phyloP scores from a whole-genome alignment of 2,797 vertebrate species.

The Phalanger gymnotis region DNA sequence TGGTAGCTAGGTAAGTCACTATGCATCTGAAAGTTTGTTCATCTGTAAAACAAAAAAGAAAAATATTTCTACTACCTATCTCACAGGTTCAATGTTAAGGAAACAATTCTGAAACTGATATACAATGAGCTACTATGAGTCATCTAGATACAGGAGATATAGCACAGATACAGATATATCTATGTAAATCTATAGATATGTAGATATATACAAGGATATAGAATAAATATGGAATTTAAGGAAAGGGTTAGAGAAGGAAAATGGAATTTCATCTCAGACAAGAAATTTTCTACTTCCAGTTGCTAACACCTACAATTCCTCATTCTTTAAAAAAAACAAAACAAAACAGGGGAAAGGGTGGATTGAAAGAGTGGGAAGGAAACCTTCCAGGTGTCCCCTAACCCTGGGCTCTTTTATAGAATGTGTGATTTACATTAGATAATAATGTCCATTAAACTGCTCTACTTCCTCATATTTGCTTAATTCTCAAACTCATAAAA shows the following conservation, averaged over 20 bases:
- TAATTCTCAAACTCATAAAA: neutral
- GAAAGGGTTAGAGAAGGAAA: neutral
- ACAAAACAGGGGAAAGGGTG: neutral
- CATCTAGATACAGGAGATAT: neutral
- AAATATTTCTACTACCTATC: neutral
- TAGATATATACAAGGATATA: neutral
- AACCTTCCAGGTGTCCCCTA: neutral
- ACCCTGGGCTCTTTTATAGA: neutral
- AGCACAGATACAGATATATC: neutral
- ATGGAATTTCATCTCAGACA: conserved; percentile 9
- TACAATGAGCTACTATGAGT: neutral
- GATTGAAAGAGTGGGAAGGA: neutral
- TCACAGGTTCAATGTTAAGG: neutral
- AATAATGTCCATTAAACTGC: too few relatives aligned
- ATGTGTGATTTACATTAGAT: neutral
- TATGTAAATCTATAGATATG: neutral
- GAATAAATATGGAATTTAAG: neutral
- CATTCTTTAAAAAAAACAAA: neutral
- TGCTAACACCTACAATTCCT: neutral
- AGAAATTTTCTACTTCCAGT: neutral
- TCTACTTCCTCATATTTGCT: neutral
- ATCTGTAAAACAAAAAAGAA: neutral
- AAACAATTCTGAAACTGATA: neutral
- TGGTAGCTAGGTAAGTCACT: neutral
- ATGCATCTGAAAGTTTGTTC: neutral